Conservation (phyloP, 2,113 vertebrate species). For the Gulo gulo region DNA sequence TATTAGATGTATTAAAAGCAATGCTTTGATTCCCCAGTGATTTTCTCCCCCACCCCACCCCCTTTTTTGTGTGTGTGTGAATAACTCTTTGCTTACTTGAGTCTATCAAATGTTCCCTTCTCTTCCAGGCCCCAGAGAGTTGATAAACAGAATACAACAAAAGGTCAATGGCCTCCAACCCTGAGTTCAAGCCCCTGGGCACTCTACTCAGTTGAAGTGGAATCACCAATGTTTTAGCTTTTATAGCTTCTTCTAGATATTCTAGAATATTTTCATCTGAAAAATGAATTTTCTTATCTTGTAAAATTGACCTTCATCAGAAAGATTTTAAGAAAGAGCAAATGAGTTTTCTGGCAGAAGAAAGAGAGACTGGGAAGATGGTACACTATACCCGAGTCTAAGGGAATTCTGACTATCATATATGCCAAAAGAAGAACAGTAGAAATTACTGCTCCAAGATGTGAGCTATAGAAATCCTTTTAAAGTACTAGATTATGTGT, state of each 20-base stretch:
- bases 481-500: neutral
- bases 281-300: neutral
- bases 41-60: neutral
- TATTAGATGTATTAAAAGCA: neutral
- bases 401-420: neutral
- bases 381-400: neutral
- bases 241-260: neutral
- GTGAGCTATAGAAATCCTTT: neutral
- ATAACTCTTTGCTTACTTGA: neutral
- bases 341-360: neutral
- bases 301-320: neutral
- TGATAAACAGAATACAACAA: neutral
- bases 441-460: neutral
- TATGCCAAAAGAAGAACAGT: neutral
- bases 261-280: neutral
- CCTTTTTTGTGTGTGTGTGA: neutral
- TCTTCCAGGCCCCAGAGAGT: neutral
- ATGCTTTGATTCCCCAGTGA: neutral
- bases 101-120: neutral
- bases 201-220: neutral
- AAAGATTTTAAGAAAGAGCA: neutral
- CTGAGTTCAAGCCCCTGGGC: neutral
- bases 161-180: neutral
- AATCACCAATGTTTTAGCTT: neutral
- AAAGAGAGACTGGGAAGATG: neutral